phyloP scores from a whole-genome alignment of 2,797 vertebrate genomes.

The Gallirallus australis region DNA sequence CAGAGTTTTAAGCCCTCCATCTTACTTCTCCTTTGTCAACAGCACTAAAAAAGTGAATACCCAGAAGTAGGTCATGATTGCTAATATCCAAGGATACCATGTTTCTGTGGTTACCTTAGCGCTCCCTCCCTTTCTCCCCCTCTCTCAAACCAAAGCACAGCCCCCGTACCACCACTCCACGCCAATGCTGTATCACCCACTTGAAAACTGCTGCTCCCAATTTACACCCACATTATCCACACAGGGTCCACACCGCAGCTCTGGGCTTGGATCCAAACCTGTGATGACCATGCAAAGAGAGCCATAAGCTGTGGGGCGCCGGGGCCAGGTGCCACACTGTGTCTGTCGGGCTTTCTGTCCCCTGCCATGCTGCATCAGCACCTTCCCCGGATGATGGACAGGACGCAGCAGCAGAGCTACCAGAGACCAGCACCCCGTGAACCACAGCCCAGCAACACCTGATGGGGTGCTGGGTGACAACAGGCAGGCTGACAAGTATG shows the following conservation, averaged over 20 bases:
- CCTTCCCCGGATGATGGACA: background rate
- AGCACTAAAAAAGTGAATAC: slow-evolving; percentile 42
- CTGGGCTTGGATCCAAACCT: accelerated
- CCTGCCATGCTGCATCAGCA: background rate
- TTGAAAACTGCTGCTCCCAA: background rate
- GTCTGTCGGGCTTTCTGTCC: slow-evolving; percentile 6
- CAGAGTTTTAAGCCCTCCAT: slow-evolving; percentile 22
- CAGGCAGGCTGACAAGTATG: accelerated
- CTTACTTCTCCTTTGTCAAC: slow-evolving; percentile 34
- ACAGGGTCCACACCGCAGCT: background rate
- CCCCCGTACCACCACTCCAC: background rate
- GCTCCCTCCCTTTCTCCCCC: background rate
- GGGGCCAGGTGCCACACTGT: background rate
- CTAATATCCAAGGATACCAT: slow-evolving; percentile 72
- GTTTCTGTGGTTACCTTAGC: slow-evolving; percentile 70
- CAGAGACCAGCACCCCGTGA: background rate
- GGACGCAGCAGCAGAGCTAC: background rate
- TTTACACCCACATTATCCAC: background rate
- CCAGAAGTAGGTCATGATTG: slow-evolving; percentile 71
- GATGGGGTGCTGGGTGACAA: background rate
- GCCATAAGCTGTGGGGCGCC: background rate
- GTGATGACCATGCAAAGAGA: background rate
- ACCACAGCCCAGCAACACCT: background rate
- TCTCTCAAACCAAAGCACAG: background rate
- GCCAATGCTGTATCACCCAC: background rate